phyloP scores from a whole-genome alignment of 2,888 invertebrate genomes.

The Cantharis nigra region DNA sequence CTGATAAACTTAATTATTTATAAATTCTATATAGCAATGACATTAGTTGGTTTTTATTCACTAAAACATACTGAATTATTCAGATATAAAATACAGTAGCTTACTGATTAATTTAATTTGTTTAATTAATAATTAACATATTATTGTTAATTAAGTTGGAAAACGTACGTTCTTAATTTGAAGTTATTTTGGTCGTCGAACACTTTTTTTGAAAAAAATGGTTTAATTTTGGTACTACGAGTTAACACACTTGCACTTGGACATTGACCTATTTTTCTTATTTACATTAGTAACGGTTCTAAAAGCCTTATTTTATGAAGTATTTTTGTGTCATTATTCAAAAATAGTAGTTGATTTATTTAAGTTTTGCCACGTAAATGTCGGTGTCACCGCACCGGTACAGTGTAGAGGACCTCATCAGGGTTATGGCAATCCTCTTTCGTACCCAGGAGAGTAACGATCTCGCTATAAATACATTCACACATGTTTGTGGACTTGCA shows the following conservation, averaged over 20 bases:
- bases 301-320: conserved; percentile 1
- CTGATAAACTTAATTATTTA: not conserved
- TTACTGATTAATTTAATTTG: not conserved
- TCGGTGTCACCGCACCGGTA: conserved; percentile 29
- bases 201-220: not conserved
- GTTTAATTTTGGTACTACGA: not conserved
- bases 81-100: not conserved
- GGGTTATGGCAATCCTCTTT: conserved; percentile 27
- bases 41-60: not conserved
- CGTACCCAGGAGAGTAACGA: conserved; percentile 30
- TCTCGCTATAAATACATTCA: conserved; percentile 32
- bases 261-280: conserved; percentile 5
- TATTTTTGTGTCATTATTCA: conserved; percentile 24
- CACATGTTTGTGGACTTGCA: conserved; percentile 31
- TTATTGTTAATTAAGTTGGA: not conserved
- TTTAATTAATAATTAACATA: conserved; percentile 2
- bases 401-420: conserved; percentile 28
- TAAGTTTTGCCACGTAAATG: conserved; percentile 27
- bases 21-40: not conserved
- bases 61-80: not conserved
- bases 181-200: not conserved
- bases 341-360: conserved; percentile 28
- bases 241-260: not conserved
- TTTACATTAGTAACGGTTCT: conserved; percentile 2
- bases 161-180: not conserved